Base-by-base conservation (phyloP, 2,888 invertebrate genomes). In the Ophion ventricosus region DNA sequence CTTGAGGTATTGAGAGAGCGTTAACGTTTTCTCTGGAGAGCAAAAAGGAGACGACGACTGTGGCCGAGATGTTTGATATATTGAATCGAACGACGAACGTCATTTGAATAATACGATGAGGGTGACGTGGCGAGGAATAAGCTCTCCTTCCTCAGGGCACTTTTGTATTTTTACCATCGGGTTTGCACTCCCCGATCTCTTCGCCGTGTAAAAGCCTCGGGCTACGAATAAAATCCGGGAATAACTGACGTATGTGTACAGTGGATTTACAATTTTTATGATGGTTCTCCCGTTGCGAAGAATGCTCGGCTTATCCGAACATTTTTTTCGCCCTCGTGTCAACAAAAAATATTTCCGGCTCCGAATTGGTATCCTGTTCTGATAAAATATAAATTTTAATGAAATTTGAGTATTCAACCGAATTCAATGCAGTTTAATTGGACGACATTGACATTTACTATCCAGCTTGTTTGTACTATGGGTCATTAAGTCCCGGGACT, bases 61-160 rank as follows among this genome's bases (percentile, higher is more conserved):
- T 66, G 75, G 72, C 78, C 69, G 70, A 75, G 72, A 87, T 85
- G 80, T 87, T 86, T 84, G 87, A 87, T 88, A 87, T 83, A 84
- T 80, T 59, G 79, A 84, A 84, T 85, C 75, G 84, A 78, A 70
- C 63, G 80, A 64, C 61, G 49, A 73, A 76, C 74, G 85, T 84
- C 87, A 89, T 89, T 89, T 88, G 87, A 90, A 90, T 90, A 90
- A 90, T 87, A 78, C 81, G 82, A 87, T 86, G 84, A 87, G 80
- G 85, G 76, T 85, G 84, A 77, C 78, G 43, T 67, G 76, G 29
- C 20, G 76, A 40, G 63, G 82, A 87, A 89, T 88, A 88, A 88
- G 87, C 88, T 86, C 88, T 87, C 86, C 80, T 70, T 78, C 78
- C 78, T 80, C 56, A 40, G 59, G 72, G 84, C 81, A 74, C 25